phyloP scores from a whole-genome alignment of 2,113 vertebrate genomes.

The Megaleporinus macrocephalus region DNA sequence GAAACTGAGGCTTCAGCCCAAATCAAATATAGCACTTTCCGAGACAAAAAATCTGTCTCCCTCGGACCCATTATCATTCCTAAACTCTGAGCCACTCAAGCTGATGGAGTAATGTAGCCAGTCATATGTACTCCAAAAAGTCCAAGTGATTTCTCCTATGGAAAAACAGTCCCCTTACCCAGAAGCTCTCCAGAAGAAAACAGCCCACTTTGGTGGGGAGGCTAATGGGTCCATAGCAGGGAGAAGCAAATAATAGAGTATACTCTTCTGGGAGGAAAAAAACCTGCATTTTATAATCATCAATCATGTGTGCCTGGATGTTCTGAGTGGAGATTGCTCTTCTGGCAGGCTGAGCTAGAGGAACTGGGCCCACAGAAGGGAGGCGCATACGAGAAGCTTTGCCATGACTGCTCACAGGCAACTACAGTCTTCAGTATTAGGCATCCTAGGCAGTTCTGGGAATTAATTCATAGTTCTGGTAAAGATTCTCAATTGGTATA shows the following conservation, averaged over 20 bases:
- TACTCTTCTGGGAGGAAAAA: slow-evolving; percentile 8
- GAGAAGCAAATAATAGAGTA: slow-evolving; percentile 5
- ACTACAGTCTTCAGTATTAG: background rate
- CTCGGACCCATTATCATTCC: slow-evolving; percentile 6
- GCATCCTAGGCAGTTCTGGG: background rate
- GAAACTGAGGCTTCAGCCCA: slow-evolving; percentile 37
- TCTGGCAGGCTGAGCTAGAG: slow-evolving; percentile 15
- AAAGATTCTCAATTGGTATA: background rate
- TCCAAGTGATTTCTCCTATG: slow-evolving; percentile 11
- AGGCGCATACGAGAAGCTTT: background rate
- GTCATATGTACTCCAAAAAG: background rate
- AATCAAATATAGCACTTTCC: slow-evolving; percentile 33
- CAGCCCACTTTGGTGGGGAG: background rate
- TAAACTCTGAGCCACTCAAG: slow-evolving; percentile 12
- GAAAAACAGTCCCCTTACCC: background rate
- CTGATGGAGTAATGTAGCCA: slow-evolving; percentile 32
- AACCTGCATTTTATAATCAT: slow-evolving; percentile 34
- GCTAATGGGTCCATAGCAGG: slow-evolving; percentile 4
- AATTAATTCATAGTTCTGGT: background rate
- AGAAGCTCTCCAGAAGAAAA: background rate
- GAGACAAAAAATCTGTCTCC: slow-evolving; percentile 12
- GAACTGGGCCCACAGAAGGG: background rate
- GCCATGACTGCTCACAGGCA: background rate
- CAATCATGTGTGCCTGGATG: slow-evolving; percentile 34
- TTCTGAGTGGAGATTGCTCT: slow-evolving; percentile 30